These are phyloP conservation scores for Lepas anatifera DNA, from an alignment of 2,888 invertebrate genomes.

Conservation along the genomic window DNA sequence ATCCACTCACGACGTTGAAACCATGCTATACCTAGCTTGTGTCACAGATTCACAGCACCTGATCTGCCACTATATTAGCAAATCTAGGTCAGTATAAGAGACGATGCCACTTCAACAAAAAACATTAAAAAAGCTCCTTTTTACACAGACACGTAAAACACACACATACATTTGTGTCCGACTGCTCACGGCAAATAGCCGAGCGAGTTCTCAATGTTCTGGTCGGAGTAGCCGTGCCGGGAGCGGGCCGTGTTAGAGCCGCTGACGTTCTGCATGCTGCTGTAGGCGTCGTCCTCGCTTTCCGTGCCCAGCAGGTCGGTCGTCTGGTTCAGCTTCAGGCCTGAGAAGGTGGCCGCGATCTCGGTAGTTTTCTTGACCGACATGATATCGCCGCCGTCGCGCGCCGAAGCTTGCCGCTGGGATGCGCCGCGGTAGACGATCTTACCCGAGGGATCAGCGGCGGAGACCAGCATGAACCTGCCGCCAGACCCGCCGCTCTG, in stretches of 20 bases:
- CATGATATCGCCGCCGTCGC: slow-evolving; percentile 47
- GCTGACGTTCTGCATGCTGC: slow-evolving; percentile 18
- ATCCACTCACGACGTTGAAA: neutral
- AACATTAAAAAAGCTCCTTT: neutral
- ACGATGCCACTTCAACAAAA: neutral
- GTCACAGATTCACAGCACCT: neutral
- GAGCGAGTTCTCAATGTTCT: slow-evolving; percentile 25
- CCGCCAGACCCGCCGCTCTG: slow-evolving; percentile 15
- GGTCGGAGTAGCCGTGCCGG: slow-evolving; percentile 21
- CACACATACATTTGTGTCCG: neutral
- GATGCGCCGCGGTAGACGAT: slow-evolving; percentile 28
- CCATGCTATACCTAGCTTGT: neutral
- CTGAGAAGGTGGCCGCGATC: slow-evolving; percentile 73
- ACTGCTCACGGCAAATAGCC: slow-evolving; percentile 23
- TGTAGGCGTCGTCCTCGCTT: slow-evolving; percentile 23
- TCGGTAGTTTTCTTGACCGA: slow-evolving; percentile 80
- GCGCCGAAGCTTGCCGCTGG: slow-evolving; percentile 16
- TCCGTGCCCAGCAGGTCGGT: slow-evolving; percentile 27
- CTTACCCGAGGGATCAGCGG: slow-evolving; percentile 39
- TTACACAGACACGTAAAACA: too few relatives aligned
- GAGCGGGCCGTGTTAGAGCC: slow-evolving; percentile 14
- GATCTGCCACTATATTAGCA: neutral
- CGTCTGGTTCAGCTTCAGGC: slow-evolving; percentile 36
- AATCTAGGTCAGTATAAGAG: neutral
- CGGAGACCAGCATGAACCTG: slow-evolving; percentile 39